Conservation (phyloP, 2,797 vertebrate species). For the Caiman crocodilus region DNA sequence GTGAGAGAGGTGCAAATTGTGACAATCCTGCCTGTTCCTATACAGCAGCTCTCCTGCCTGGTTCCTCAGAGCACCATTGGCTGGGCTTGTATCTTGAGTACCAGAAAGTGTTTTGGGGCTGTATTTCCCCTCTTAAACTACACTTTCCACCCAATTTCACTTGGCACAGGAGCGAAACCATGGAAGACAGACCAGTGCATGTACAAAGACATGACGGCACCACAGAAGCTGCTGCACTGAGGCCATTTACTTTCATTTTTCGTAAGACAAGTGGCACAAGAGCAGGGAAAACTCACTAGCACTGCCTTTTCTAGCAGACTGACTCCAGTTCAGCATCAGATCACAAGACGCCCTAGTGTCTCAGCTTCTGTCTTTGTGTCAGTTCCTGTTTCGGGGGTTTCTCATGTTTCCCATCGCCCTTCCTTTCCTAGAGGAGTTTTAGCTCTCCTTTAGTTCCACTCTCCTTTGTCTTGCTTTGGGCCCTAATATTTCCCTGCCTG, state of each 20-base stretch:
- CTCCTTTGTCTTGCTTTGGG: fast-evolving
- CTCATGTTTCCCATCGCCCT: neutral
- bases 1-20: neutral
- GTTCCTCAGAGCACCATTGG: neutral
- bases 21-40: neutral
- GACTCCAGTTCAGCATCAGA: neutral
- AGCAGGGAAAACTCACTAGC: neutral
- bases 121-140: neutral
- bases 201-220: neutral
- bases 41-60: fast-evolving
- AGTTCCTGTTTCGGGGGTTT: neutral
- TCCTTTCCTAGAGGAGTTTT: neutral
- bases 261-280: neutral
- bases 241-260: conserved; percentile 20
- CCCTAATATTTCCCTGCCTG: fast-evolving
- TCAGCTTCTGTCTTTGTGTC: neutral
- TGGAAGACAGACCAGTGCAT: no score
- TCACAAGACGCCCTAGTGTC: fast-evolving
- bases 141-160: neutral
- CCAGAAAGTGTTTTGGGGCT: neutral
- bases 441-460: neutral
- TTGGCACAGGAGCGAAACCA: neutral
- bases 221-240: neutral
- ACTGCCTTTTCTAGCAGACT: neutral
- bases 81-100: neutral